phyloP scores from a whole-genome alignment of 92 coral and sea anemone species.

The Siderastrea siderea region DNA sequence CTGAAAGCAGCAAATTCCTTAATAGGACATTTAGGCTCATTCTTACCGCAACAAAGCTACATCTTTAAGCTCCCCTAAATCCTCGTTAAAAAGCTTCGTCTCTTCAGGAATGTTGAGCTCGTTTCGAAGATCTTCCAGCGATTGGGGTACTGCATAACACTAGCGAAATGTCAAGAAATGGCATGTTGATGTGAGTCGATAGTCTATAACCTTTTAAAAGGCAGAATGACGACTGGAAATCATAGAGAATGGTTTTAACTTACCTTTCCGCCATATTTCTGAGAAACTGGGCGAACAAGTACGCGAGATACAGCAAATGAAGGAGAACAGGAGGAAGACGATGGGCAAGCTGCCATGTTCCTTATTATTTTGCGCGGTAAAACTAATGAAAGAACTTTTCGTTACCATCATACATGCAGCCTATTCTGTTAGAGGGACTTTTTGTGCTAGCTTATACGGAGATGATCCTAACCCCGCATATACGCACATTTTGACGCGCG shows the following conservation, averaged over 20 bases:
- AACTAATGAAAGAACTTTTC: background rate
- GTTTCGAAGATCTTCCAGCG: background rate
- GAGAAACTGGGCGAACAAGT: background rate
- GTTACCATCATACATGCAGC: slow-evolving; percentile 1
- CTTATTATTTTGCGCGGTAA: background rate
- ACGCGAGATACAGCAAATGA: background rate
- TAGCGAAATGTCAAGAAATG: background rate
- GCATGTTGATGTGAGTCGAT: background rate
- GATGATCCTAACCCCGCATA: background rate
- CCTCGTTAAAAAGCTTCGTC: background rate
- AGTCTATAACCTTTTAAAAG: background rate
- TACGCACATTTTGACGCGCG: background rate
- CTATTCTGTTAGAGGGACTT: slow-evolving; percentile 8
- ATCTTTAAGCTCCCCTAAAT: background rate
- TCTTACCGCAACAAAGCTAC: background rate
- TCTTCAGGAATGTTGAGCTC: background rate
- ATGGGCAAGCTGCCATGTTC: too few species aligned
- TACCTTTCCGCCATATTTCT: slow-evolving; percentile 4
- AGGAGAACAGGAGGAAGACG: background rate
- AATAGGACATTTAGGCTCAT: too few species aligned
- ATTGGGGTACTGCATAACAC: background rate
- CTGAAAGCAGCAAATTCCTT: background rate
- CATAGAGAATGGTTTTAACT: background rate
- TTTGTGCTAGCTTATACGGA: background rate
- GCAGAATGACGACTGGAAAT: too few species aligned